Evolutionary conservation across 2,888 invertebrate species (phyloP).

Genomic region (Pterobdella sp.): DNA sequence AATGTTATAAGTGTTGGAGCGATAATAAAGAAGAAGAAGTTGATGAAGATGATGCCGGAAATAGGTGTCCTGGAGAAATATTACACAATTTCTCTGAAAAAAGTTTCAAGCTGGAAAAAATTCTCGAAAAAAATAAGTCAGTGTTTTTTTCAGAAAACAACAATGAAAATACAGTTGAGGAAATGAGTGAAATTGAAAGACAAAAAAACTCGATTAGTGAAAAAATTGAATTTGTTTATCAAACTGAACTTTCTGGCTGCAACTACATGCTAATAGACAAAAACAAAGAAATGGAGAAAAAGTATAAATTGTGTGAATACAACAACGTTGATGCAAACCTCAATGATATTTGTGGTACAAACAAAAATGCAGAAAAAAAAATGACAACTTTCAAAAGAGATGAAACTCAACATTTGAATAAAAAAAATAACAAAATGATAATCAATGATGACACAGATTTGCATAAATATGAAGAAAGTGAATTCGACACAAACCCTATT

Average conservation of each 20-base stretch:
- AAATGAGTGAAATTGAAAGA: not conserved
- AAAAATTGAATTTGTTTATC: not conserved
- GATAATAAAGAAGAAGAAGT: not conserved
- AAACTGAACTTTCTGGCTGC: not conserved
- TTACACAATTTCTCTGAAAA: not conserved
- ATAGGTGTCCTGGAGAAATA: not conserved
- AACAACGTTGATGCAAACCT: too few relatives aligned
- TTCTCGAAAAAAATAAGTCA: not conserved
- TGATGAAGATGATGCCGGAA: not conserved
- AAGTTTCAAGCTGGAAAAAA: not conserved
- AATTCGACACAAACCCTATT: too few relatives aligned
- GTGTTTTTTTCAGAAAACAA: not conserved
- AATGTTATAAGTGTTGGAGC: not conserved
- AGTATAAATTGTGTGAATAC: too few relatives aligned
- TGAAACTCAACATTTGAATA: not conserved
- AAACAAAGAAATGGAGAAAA: not conserved
- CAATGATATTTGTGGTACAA: not conserved
- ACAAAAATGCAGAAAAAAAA: not conserved
- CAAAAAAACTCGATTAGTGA: not conserved
- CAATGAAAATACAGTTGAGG: not conserved
- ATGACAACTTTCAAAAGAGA: not conserved
- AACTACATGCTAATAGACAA: not conserved
- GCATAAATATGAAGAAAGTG: too few relatives aligned
- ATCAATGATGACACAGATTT: too few relatives aligned
- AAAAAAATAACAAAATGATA: not conserved